phyloP scores from a whole-genome alignment of 2,888 invertebrate species.

The Desoria tigrina region DNA sequence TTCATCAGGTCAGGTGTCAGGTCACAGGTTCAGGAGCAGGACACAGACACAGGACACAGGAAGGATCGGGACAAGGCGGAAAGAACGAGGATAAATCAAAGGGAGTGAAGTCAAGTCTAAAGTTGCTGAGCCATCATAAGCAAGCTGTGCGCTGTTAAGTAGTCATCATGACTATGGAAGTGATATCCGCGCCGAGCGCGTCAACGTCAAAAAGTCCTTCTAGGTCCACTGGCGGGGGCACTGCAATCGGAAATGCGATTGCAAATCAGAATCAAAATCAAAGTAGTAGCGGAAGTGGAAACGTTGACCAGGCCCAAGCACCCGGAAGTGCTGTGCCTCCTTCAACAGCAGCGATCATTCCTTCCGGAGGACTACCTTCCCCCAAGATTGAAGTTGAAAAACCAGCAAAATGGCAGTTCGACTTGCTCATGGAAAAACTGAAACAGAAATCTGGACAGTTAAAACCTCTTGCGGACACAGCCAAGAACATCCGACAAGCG shows the following conservation, averaged over 20 bases:
- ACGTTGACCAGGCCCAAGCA: neutral
- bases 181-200: neutral
- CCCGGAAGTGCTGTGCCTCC: neutral
- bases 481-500: constrained; percentile 83
- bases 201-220: constrained; percentile 4
- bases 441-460: constrained; percentile 79
- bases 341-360: neutral
- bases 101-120: too few relatives aligned
- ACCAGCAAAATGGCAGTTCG: constrained; percentile 49
- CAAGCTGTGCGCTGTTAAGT: too few relatives aligned
- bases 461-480: constrained; percentile 80
- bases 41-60: too few relatives aligned
- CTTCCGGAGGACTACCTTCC: neutral
- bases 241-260: neutral
- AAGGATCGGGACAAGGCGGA: too few relatives aligned
- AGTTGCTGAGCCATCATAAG: too few relatives aligned
- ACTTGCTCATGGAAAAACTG: constrained; percentile 87
- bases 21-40: too few relatives aligned
- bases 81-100: too few relatives aligned
- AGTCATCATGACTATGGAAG: constrained; percentile 1
- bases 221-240: neutral
- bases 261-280: neutral
- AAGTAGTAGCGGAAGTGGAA: constrained; percentile 3
- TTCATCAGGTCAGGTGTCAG: too few relatives aligned
- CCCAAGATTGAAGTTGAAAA: constrained; percentile 3